Percentiles rank a stretch among this genome's conserved stretches.
Conservation (phyloP, 1,140 invertebrate species). For the Drosophila willistoni region DNA sequence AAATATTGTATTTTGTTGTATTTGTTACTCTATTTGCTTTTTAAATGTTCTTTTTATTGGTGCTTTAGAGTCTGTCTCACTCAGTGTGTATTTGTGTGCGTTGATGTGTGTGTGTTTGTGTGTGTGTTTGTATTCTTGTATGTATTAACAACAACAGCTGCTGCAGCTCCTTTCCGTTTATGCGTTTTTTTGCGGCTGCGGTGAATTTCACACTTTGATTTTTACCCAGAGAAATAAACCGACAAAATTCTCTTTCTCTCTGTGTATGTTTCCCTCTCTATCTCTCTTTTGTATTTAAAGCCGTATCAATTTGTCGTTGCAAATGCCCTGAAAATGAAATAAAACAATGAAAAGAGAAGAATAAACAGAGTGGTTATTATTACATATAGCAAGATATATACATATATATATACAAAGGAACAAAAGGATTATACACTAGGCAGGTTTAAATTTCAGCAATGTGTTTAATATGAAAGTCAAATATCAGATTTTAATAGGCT, state of each 20-base stretch:
- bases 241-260: neutral
- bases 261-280: too few species aligned
- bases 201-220: slow-evolving; percentile 58
- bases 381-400: slow-evolving; percentile 22
- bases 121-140: neutral
- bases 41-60: slow-evolving; percentile 18
- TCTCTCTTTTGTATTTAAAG: slow-evolving; percentile 41
- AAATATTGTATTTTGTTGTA: slow-evolving; percentile 28
- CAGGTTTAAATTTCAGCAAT: slow-evolving; percentile 1
- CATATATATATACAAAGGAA: slow-evolving; percentile 16
- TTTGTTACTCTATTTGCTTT: slow-evolving; percentile 18
- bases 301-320: slow-evolving; percentile 43
- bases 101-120: neutral
- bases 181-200: slow-evolving; percentile 34
- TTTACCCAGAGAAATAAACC: slow-evolving; percentile 34
- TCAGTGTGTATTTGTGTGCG: neutral
- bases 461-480: slow-evolving; percentile 3
- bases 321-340: slow-evolving; percentile 46
- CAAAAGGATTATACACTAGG: neutral
- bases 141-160: slow-evolving; percentile 12
- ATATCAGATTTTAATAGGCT: neutral
- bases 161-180: neutral
- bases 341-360: slow-evolving; percentile 11
- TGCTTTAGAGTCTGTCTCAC: slow-evolving; percentile 12
- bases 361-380: slow-evolving; percentile 18